Conservation (phyloP, 2,113 vertebrate species). For the Eubucco bourcierii region DNA sequence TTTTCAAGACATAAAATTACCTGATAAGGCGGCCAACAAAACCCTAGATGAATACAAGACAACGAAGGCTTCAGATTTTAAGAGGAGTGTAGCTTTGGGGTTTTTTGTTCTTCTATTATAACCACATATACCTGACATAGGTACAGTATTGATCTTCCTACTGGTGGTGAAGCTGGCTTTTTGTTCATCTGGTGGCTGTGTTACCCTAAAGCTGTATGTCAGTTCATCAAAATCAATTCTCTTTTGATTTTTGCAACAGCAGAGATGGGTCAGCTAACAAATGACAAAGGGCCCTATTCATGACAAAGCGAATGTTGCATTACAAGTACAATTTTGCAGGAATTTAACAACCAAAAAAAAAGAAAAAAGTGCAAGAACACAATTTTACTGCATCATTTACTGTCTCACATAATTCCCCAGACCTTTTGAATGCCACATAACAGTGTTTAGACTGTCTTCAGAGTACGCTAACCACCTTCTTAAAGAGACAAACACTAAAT, state of each 20-base stretch:
- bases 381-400: conserved; percentile 53
- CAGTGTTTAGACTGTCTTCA: not conserved
- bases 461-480: not conserved
- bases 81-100: not conserved
- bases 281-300: conserved; percentile 48
- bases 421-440: not conserved
- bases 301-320: conserved; percentile 26
- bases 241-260: conserved; percentile 67
- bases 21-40: not conserved
- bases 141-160: not conserved
- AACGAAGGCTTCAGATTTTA: not conserved
- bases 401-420: not conserved
- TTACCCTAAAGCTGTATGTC: conserved; percentile 46
- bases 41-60: not conserved
- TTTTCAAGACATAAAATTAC: not conserved
- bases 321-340: conserved; percentile 53
- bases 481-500: not conserved
- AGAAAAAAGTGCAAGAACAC: not conserved
- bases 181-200: conserved; percentile 22
- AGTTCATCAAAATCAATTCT: conserved; percentile 63
- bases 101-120: not conserved
- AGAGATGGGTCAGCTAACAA: conserved; percentile 60
- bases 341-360: conserved; percentile 27
- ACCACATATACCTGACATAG: conserved; percentile 47
- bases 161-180: not conserved